These are phyloP conservation scores for Gobionotothen gibberifrons DNA, from an alignment of 2,797 vertebrate genomes.

Conservation along the genomic window DNA sequence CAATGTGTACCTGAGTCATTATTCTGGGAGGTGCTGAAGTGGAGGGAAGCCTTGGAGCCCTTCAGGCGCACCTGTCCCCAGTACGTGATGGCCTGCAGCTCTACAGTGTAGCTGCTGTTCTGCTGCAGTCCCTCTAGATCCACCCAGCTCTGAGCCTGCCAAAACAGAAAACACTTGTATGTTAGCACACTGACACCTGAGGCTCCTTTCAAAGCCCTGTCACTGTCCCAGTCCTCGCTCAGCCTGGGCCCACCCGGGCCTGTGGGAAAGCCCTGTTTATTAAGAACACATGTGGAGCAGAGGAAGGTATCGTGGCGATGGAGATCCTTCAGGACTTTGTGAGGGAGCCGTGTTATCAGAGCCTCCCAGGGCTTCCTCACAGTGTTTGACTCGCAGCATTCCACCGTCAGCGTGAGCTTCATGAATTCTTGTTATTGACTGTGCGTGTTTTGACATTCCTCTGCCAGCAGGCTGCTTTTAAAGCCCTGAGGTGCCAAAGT, in stretches of 20 bases:
- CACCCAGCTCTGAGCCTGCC: conserved; percentile 88
- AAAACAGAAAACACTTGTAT: conserved; percentile 55
- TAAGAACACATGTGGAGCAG: conserved; percentile 80
- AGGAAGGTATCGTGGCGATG: conserved; percentile 64
- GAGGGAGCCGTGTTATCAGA: conserved; percentile 78
- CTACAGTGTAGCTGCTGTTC: conserved; percentile 89
- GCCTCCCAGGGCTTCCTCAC: conserved; percentile 77
- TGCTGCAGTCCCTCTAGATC: conserved; percentile 89
- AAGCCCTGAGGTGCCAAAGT: conserved; percentile 82
- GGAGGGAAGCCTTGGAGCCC: conserved; percentile 90
- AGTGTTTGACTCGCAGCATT: conserved; percentile 78
- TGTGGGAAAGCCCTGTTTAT: conserved; percentile 74
- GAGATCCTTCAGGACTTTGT: conserved; percentile 69
- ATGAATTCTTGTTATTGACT: conserved; percentile 80
- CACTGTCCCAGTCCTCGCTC: conserved; percentile 45
- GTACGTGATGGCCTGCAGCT: conserved; percentile 92
- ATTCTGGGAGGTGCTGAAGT: conserved; percentile 85
- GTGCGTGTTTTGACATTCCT: conserved; percentile 83
- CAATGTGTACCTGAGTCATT: conserved; percentile 81
- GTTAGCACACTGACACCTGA: conserved; percentile 62
- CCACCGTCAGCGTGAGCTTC: conserved; percentile 78
- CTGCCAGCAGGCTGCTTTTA: conserved; percentile 77
- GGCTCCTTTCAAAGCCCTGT: conserved; percentile 57
- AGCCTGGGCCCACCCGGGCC: conserved; percentile 42
- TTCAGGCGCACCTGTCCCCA: conserved; percentile 95